Conservation (phyloP, 2,888 invertebrate species). For the Agonum fuliginosum region DNA sequence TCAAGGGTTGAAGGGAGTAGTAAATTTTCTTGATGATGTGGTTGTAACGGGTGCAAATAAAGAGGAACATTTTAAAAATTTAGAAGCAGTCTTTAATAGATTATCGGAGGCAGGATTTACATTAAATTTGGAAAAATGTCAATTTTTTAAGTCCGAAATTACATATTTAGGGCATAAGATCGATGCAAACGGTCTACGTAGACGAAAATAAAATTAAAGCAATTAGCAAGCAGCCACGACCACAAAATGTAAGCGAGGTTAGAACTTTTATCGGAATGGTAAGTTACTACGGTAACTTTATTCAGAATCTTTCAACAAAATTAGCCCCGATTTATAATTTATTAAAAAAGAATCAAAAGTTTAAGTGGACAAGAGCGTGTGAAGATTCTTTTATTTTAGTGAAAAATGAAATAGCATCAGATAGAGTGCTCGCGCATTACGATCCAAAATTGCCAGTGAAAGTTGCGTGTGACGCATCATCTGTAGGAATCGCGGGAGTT, state of each 20-base stretch:
- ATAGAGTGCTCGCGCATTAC: not conserved
- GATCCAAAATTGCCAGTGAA: no score
- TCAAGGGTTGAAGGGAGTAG: constrained; percentile 60
- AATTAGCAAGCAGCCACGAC: no score
- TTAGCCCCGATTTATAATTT: not conserved
- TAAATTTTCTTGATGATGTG: constrained; percentile 62
- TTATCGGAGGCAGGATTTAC: constrained; percentile 59
- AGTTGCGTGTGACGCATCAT: constrained; percentile 63
- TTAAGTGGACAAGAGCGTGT: not conserved
- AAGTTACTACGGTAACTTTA: constrained; percentile 9
- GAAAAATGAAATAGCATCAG: not conserved
- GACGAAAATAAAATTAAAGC: no score
- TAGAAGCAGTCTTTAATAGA: not conserved
- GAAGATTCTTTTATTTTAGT: not conserved
- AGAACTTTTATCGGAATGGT: constrained; percentile 21
- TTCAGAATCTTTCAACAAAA: not conserved
- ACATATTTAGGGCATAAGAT: constrained; percentile 64
- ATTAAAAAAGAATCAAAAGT: no score
- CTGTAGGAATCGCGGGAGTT: constrained; percentile 64
- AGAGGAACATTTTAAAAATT: constrained; percentile 58
- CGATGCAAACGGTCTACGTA: constrained; percentile 60
- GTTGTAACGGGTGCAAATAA: constrained; percentile 60
- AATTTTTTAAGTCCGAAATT: constrained; percentile 64
- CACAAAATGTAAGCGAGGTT: not conserved
- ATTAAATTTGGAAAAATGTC: constrained; percentile 65